These are phyloP conservation scores for Gymnothorax reevesii DNA, from an alignment of 2,797 vertebrate species.

Conservation along the genomic window DNA sequence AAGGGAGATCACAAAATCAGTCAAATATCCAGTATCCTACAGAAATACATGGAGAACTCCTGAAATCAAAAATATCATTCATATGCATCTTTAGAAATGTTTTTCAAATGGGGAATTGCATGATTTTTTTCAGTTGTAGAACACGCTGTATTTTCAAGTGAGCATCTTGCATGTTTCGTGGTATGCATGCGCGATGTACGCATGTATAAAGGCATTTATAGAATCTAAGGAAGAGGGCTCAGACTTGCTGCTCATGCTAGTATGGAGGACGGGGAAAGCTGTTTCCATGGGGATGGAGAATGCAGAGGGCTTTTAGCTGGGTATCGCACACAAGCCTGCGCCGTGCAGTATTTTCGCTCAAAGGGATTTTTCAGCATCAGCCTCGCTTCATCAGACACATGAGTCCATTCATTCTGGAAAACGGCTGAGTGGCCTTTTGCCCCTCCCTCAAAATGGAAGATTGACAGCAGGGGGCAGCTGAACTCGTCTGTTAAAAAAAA, in stretches of 20 bases:
- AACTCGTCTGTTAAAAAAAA: background rate
- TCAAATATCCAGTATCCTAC: too few relatives aligned
- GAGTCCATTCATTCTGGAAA: background rate
- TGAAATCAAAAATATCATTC: too few relatives aligned
- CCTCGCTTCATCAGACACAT: slow-evolving; percentile 17
- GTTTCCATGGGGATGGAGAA: background rate
- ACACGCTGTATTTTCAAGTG: background rate
- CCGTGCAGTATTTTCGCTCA: background rate
- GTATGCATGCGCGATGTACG: background rate
- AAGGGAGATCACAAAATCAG: too few relatives aligned
- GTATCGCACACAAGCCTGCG: background rate
- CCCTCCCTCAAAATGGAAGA: slow-evolving; percentile 9
- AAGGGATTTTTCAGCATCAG: background rate
- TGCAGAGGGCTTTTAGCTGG: background rate
- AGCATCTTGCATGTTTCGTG: background rate
- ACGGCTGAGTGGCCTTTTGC: background rate
- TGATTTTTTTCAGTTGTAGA: background rate
- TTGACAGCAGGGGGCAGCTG: background rate
- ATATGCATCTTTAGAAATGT: too few relatives aligned
- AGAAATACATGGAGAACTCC: too few relatives aligned
- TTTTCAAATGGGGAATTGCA: background rate
- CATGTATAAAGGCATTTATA: too few relatives aligned
- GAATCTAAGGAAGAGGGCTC: background rate
- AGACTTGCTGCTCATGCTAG: background rate
- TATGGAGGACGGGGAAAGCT: background rate